Evolutionary conservation across 2,113 vertebrate species (phyloP).

Genomic region (Ranitomeya variabilis): DNA sequence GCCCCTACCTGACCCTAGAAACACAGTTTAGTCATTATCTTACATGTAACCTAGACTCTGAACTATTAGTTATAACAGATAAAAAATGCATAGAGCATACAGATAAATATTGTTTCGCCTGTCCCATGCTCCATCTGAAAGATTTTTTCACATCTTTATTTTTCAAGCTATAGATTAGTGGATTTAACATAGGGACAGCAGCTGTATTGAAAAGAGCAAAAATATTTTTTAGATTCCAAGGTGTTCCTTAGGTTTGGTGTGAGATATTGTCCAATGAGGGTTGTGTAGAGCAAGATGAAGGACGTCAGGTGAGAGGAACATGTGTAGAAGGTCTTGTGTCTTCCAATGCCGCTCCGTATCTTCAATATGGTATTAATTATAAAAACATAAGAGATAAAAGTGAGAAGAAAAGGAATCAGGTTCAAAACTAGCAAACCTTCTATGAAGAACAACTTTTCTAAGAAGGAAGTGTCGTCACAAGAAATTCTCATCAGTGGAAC

Average conservation of each 20-base stretch:
- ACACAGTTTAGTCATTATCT: background rate
- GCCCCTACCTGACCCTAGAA: background rate
- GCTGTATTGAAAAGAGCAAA: constrained; percentile 57
- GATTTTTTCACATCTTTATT: constrained; percentile 59
- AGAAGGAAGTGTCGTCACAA: constrained; percentile 27
- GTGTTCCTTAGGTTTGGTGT: background rate
- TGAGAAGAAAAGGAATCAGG: constrained; percentile 14
- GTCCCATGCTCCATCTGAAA: background rate
- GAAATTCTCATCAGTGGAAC: constrained; percentile 45
- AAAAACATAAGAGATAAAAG: background rate
- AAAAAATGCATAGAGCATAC: background rate
- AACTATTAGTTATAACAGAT: background rate
- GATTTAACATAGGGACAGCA: constrained; percentile 53
- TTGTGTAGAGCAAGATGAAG: constrained; percentile 47
- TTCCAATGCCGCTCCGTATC: background rate
- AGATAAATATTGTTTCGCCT: background rate
- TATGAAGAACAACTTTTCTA: background rate
- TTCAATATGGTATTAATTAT: constrained; percentile 18
- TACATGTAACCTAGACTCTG: background rate
- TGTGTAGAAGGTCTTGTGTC: constrained; percentile 44
- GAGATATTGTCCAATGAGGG: background rate
- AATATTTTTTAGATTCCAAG: constrained; percentile 43
- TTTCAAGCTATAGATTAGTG: too few relatives aligned
- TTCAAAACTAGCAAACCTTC: constrained; percentile 7
- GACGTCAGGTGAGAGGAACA: constrained; percentile 43